Percentiles rank a stretch among this genome's conserved stretches.
phyloP scores from a whole-genome alignment of 2,113 vertebrate genomes.

The Oncorhynchus mykiss region DNA sequence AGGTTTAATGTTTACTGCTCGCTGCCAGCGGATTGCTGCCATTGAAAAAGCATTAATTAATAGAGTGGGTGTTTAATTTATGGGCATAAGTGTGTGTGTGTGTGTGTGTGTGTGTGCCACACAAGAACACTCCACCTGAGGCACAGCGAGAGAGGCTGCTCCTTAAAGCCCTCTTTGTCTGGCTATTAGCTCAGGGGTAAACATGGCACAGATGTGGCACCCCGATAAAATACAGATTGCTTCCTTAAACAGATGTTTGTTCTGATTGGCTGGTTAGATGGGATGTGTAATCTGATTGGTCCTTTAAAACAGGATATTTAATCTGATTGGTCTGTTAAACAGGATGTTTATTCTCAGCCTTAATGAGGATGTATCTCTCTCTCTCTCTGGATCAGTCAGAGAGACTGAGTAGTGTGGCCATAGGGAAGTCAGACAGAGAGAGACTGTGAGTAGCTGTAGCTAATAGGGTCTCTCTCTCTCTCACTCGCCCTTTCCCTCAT shows the following conservation, averaged over 20 bases:
- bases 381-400: slow-evolving; percentile 62
- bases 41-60: slow-evolving; percentile 59
- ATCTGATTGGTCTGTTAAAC: too few species aligned
- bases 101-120: slow-evolving; percentile 74
- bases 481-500: too few species aligned
- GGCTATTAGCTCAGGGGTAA: slow-evolving; percentile 58
- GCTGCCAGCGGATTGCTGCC: slow-evolving; percentile 44
- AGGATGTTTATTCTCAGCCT: slow-evolving; percentile 23
- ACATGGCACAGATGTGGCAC: slow-evolving; percentile 72
- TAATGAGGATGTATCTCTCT: slow-evolving; percentile 73
- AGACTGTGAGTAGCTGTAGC: too few species aligned
- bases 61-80: slow-evolving; percentile 60
- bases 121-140: neutral
- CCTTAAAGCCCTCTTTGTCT: slow-evolving; percentile 70
- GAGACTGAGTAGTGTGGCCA: slow-evolving; percentile 23
- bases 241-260: slow-evolving; percentile 47
- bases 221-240: slow-evolving; percentile 73
- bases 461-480: too few species aligned
- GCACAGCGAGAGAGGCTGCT: slow-evolving; percentile 21
- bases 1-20: slow-evolving; percentile 59
- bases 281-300: slow-evolving; percentile 49
- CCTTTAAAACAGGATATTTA: too few species aligned
- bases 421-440: neutral
- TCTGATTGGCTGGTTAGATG: slow-evolving; percentile 62
- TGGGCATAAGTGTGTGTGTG: slow-evolving; percentile 67